phyloP scores from a whole-genome alignment of 2,797 vertebrate genomes.

The Pogoniulus pusillus region DNA sequence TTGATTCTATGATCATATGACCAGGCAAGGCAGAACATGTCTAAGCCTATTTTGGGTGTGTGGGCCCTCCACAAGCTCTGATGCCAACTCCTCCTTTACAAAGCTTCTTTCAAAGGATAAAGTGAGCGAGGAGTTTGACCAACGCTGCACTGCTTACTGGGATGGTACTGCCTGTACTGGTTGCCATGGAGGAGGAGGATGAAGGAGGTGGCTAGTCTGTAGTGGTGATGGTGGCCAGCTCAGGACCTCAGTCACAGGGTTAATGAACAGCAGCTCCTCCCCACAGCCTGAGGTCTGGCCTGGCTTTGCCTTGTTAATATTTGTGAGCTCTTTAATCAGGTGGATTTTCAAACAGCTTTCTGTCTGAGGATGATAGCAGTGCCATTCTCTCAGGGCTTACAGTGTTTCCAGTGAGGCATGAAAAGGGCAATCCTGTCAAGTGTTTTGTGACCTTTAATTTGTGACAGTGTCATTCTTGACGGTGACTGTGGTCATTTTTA shows the following conservation, averaged over 20 bases:
- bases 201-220: accelerated
- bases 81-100: neutral
- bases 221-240: neutral
- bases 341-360: neutral
- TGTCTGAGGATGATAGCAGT: neutral
- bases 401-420: slow-evolving; percentile 2
- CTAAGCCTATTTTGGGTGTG: too few relatives aligned
- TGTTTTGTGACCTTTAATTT: slow-evolving; percentile 14
- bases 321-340: slow-evolving; percentile 26
- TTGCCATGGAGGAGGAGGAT: accelerated
- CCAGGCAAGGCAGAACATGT: too few relatives aligned
- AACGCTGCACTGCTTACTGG: accelerated
- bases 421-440: slow-evolving; percentile 49
- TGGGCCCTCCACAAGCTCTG: too few relatives aligned
- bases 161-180: neutral
- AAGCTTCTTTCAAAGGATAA: neutral
- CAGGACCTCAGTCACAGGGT: neutral
- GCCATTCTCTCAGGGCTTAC: neutral
- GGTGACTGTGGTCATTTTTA: neutral
- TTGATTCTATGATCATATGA: too few relatives aligned
- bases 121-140: accelerated
- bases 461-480: neutral
- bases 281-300: neutral
- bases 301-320: neutral
- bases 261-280: neutral